Evolutionary conservation across 1,140 invertebrate genomes (phyloP).

Genomic region (Agrilus planipennis): DNA sequence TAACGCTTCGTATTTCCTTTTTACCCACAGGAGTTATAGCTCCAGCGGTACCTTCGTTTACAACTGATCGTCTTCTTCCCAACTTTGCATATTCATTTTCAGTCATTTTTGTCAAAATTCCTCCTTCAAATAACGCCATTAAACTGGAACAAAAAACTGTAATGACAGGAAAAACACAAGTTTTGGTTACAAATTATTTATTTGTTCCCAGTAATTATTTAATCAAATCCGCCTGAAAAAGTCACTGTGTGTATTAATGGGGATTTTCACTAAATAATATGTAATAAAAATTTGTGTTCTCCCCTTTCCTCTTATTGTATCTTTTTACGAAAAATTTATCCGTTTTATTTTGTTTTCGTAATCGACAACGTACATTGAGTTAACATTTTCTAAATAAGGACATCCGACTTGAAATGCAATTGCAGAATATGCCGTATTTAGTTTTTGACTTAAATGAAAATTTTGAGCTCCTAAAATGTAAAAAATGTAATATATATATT

Average conservation of each 20-base stretch:
- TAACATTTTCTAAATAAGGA: conserved; percentile 54
- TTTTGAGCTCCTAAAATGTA: conserved; percentile 43
- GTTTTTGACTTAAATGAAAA: conserved; percentile 59
- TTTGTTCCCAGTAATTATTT: too few species aligned
- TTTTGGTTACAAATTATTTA: too few species aligned
- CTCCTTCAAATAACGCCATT: conserved; percentile 56
- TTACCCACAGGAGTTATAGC: conserved; percentile 17
- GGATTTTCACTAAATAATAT: too few species aligned
- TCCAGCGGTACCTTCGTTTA: conserved; percentile 31
- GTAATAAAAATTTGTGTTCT: neutral
- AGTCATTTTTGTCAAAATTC: conserved; percentile 57
- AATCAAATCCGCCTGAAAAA: too few species aligned
- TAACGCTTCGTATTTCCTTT: conserved; percentile 23
- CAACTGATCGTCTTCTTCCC: conserved; percentile 39
- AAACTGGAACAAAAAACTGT: conserved; percentile 41
- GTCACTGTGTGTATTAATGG: too few species aligned
- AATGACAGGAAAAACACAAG: too few species aligned
- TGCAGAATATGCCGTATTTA: conserved; percentile 58
- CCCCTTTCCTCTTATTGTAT: neutral
- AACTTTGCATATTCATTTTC: conserved; percentile 54
- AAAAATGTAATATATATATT: conserved; percentile 6
- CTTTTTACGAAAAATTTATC: neutral
- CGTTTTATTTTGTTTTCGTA: neutral
- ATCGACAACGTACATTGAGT: conserved; percentile 48
- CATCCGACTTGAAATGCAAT: conserved; percentile 60